These are phyloP conservation scores for Hippoglossus hippoglossus DNA, from an alignment of 2,797 vertebrate species.

Conservation along the genomic window DNA sequence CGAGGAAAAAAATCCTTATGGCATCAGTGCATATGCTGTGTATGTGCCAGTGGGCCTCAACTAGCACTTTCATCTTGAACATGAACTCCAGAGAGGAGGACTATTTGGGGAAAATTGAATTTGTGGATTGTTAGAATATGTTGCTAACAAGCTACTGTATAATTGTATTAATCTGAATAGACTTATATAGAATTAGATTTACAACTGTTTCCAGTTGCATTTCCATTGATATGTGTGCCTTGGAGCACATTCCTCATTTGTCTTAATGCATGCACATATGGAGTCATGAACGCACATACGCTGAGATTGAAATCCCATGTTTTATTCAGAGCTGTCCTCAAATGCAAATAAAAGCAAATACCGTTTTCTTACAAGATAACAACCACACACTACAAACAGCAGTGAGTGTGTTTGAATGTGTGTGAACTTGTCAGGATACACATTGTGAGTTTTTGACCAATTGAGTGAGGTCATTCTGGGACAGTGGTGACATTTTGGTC, in stretches of 20 bases:
- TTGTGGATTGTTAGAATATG: background rate
- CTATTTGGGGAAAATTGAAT: background rate
- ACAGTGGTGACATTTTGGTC: background rate
- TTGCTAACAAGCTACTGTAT: too few relatives aligned
- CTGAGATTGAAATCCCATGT: slow-evolving; percentile 6
- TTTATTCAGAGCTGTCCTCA: slow-evolving; percentile 52
- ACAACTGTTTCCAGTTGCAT: background rate
- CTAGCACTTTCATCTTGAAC: slow-evolving; percentile 3
- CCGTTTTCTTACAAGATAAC: slow-evolving; percentile 43
- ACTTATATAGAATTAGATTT: background rate
- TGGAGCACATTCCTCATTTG: slow-evolving; percentile 31
- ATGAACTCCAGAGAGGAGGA: background rate
- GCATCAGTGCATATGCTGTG: background rate
- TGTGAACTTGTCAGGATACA: background rate
- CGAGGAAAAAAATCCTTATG: background rate
- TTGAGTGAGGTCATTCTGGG: background rate
- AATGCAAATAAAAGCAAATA: slow-evolving; percentile 42
- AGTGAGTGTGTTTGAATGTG: background rate
- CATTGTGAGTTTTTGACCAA: background rate
- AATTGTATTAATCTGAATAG: too few relatives aligned
- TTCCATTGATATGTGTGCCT: slow-evolving; percentile 28
- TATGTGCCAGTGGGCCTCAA: slow-evolving; percentile 9
- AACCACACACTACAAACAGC: background rate
- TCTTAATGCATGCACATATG: slow-evolving; percentile 27
- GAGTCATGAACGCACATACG: background rate